phyloP scores from a whole-genome alignment of 37 sponge, comb jelly and placozoan species.

The Chondrilla cf. caribensis region DNA sequence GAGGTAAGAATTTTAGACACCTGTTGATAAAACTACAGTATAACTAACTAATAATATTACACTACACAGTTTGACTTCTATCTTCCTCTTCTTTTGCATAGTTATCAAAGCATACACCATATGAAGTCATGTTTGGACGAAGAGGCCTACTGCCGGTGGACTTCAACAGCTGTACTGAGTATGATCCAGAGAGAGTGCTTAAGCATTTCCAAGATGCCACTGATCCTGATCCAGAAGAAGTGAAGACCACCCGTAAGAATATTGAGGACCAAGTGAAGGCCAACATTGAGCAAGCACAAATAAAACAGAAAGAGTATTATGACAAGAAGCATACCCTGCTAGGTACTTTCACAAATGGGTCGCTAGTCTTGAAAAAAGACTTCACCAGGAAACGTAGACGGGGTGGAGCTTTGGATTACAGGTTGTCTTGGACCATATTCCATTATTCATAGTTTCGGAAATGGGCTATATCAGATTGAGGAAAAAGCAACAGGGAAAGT shows the following conservation, averaged over 20 bases:
- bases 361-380: slow-evolving; percentile 47
- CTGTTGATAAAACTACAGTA: not conserved
- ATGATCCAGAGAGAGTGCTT: slow-evolving; percentile 1
- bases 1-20: slow-evolving; percentile 1
- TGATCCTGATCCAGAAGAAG: not conserved
- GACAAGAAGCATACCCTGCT: slow-evolving; percentile 20
- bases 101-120: slow-evolving; percentile 34
- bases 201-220: not conserved
- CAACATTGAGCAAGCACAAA: slow-evolving; percentile 31
- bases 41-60: not conserved
- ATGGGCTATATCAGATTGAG: not conserved
- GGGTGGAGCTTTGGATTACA: slow-evolving; percentile 37
- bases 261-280: not conserved
- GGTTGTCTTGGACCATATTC: slow-evolving; percentile 37
- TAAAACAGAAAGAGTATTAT: slow-evolving; percentile 39
- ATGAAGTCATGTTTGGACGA: slow-evolving; percentile 42
- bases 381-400: slow-evolving; percentile 16
- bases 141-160: slow-evolving; percentile 34
- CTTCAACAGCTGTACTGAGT: not conserved
- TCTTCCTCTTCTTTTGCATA: slow-evolving; percentile 2
- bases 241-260: not conserved
- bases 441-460: not conserved
- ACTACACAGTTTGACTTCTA: not conserved
- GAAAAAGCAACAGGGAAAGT: not conserved
- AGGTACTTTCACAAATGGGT: slow-evolving; percentile 3